Evolutionary conservation across 2,113 vertebrate species (phyloP).

Genomic region (Cromileptes altivelis): DNA sequence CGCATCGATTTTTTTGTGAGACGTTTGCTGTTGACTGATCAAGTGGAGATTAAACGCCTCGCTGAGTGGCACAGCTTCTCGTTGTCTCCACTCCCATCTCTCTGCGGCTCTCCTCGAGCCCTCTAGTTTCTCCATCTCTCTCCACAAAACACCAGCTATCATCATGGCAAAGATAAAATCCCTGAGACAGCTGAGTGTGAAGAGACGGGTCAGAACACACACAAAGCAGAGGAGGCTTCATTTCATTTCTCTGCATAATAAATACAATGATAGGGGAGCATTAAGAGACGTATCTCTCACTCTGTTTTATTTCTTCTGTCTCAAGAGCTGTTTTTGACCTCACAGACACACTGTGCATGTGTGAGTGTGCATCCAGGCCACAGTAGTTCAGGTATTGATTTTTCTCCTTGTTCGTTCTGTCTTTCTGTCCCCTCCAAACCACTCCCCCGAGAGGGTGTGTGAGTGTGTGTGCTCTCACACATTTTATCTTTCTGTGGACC

Average conservation of each 20-base stretch:
- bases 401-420: constrained; percentile 52
- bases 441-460: constrained; percentile 30
- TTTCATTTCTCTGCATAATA: constrained; percentile 22
- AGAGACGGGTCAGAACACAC: neutral
- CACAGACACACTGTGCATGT: neutral
- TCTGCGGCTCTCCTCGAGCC: neutral
- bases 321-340: constrained; percentile 51
- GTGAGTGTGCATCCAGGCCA: constrained; percentile 33
- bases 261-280: constrained; percentile 30
- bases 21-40: constrained; percentile 46
- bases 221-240: neutral
- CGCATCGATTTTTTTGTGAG: neutral
- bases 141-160: constrained; percentile 35
- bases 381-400: constrained; percentile 73
- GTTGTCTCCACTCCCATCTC: constrained; percentile 6
- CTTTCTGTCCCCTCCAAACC: constrained; percentile 39
- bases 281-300: constrained; percentile 3
- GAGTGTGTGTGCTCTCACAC: neutral
- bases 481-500: neutral
- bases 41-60: constrained; percentile 20
- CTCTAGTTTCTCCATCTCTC: constrained; percentile 8
- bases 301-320: constrained; percentile 31
- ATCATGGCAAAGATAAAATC: constrained; percentile 17
- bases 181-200: neutral
- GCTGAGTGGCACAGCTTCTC: neutral